Base-by-base conservation (phyloP, 2,113 vertebrate genomes). In the Phrynosoma platyrhinos region DNA sequence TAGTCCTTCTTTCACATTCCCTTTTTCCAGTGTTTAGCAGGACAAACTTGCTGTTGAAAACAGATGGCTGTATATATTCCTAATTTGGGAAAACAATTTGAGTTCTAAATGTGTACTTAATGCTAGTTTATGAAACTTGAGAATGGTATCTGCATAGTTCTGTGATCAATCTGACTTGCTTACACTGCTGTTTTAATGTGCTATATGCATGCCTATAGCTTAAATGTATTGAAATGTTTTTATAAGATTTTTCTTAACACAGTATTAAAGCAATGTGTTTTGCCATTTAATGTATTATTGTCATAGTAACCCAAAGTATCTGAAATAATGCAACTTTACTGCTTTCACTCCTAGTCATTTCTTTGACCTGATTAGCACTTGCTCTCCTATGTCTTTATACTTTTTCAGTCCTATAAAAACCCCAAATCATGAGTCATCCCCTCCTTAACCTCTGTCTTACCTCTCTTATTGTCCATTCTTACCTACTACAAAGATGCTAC, bases 1-100 rank as follows among this genome's bases (percentile, higher is more conserved):
- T 94, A 88, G 92, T 87, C 90, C 90, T 94, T 86, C 96, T 96
- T 95, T 93, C 94, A 97, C 97, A 97, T 97, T 97, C 97, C 96
- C 78, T 94, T 88, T 94, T 95, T 92, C 90, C 96, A 96, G 95
- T 96, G 91, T 97, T 96, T 93, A 93, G 94, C 94, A 95, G 95
- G 92, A 93, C 86, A 95, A 95, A 93, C 93, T 95, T 96, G 93
- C 94, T 94, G 95, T 94, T 91, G 90, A 90, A 94, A 94, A 94
- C 82, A 93, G 90, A 92, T 92, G 93, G 93, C 90, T 97, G 96
- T 96, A 96, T 14, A 94, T 95, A 93, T 91, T 92, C 90, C 89
- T 90, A 13, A 79, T 93, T 95, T 85, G 52, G 83, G 52, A 64
- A 78, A 88, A 27, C 52, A 87, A 74, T 68, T 25, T 90, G 83